Conservation (phyloP, 2,113 vertebrate genomes). For the Stigmatopora argus region DNA sequence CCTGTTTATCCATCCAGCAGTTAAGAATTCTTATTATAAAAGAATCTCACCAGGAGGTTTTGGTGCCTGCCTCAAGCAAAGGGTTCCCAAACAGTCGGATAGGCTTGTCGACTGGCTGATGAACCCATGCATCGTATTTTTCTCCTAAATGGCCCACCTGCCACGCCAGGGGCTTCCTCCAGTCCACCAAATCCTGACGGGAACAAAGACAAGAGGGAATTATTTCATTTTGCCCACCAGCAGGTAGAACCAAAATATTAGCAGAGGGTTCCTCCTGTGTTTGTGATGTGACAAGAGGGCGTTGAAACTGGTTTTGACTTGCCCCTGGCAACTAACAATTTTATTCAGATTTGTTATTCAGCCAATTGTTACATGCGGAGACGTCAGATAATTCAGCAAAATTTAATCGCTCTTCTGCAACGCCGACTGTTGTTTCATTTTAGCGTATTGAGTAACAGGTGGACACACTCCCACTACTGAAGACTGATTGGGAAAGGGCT, state of each 20-base stretch:
- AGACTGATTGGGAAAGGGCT: too few relatives aligned
- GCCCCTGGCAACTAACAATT: neutral
- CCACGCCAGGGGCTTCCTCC: constrained; percentile 90
- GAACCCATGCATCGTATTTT: constrained; percentile 93
- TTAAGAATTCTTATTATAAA: neutral
- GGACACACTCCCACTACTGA: neutral
- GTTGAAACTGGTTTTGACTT: neutral
- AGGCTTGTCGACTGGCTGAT: constrained; percentile 88
- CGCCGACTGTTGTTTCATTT: neutral
- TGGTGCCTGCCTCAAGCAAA: constrained; percentile 82
- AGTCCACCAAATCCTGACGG: constrained; percentile 89
- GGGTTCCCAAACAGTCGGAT: constrained; percentile 90
- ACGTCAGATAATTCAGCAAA: neutral
- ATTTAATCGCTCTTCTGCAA: neutral
- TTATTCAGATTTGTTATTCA: neutral
- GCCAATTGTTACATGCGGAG: neutral
- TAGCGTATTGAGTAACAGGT: neutral
- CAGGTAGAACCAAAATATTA: constrained; percentile 38
- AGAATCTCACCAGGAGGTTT: constrained; percentile 82
- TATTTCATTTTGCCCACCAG: constrained; percentile 13
- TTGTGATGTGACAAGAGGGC: neutral
- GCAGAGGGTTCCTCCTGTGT: constrained; percentile 11
- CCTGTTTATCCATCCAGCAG: neutral
- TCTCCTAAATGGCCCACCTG: constrained; percentile 90
- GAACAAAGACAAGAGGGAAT: neutral